Evolutionary conservation across 2,797 vertebrate genomes (phyloP), one percentile per base, ranked within the genome.

Genomic region (Chelmon rostratus): DNA sequence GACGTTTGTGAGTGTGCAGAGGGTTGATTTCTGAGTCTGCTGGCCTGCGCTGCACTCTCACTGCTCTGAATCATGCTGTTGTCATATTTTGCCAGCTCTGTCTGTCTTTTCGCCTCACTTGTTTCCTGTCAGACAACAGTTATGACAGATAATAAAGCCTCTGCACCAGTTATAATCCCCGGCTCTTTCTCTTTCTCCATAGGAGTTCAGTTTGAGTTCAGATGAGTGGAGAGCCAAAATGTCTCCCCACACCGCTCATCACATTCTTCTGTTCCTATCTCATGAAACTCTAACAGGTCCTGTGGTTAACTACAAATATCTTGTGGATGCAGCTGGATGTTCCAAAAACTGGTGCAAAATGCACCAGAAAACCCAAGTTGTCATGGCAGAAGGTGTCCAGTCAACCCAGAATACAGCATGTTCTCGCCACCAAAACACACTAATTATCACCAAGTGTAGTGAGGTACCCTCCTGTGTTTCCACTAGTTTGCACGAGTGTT

Each of bases 191-290:
- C 50, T 73, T 58, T 78, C 69, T 72, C 66, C 65, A 65, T n/a
- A 68, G 63, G 42, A 61, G 83, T 83, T 82, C 82, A 83, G 74
- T 83, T 56, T 49, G 79, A 87, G 85, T 81, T 84, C 82, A 85
- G 65, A 85, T 61, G 37, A 82, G 47, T 56, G 79, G 23, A 73
- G 62, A 52, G 46, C 38, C 52, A 28, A 37, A 71, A 73, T 46
- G 69, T 67, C 58, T 57, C n/a, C 25, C 4, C 37, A 11, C 38
- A 46, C 9, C 28, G 6, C 28, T 23, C 42, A 52, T 54, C 64
- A 62, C 56, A 54, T 54, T 74, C 33, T 73, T 23, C 28, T 12
- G 42, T 38, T 75, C 63, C 38, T n/a, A 2, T 44, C 67, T 62
- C 50, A 56, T 62, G 23, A 67, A 33, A 28, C 52, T n/a, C 21